Base-by-base conservation (phyloP, 2,888 invertebrate genomes). In the Deilephila elpenor region DNA sequence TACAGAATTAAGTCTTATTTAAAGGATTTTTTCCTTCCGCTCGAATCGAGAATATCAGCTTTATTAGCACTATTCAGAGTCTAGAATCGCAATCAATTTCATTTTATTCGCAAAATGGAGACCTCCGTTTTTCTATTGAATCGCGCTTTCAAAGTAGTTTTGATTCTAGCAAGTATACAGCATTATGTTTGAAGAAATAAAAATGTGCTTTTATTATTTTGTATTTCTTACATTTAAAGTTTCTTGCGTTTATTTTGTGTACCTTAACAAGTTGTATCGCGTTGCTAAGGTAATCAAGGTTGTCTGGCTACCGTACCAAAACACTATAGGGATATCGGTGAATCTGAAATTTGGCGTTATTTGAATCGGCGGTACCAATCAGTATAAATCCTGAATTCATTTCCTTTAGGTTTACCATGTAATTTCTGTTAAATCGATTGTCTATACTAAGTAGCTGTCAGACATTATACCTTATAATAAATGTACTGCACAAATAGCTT, bases 1-100 rank as follows among this genome's bases (percentile, higher is more conserved):
- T 82, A 82, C 89, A 84, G 85, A 92, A 91, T 92, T 88, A 90
- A 87, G 87, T 87, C 86, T 85, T 82, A 83, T 86, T 84, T 83
- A 85, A 80, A 83, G 84, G 78, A 85, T 82, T 59, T 84, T 84
- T 80, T 76, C 79, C 77, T 82, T 76, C 79, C 80, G 77, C 78
- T 81, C 77, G 75, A 77, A 80, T 82, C 76, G 77, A 76, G 78
- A 78, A 82, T 82, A 83, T 83, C 81, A 79, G 81, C 84, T 84
- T 83, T 83, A 86, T 85, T 83, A 85, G 64, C 77, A 79, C 81
- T 83, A 82, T 83, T 83, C 81, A 80, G 76, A 75, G 73, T 74
- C 71, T 74, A 75, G 76, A 72, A 75, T 74, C 77, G 74, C 75
- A 76, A 78, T 80, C 74, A 79, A 78, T 79, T 78, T 61, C 59